Evolutionary conservation across 2,888 invertebrate species (phyloP).

Genomic region (Chaitophorus viminalis): DNA sequence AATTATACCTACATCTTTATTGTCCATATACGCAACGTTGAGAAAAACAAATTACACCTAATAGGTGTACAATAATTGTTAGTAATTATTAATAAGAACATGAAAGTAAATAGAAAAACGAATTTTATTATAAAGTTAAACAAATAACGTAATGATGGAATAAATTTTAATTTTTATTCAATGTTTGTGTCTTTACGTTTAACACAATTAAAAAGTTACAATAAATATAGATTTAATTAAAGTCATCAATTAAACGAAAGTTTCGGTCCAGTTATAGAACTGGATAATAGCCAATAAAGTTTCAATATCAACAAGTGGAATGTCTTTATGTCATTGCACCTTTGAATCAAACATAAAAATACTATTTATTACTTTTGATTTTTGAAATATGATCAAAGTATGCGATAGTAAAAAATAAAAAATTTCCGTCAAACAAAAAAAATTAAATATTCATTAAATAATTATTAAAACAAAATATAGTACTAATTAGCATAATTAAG

Average conservation of each 20-base stretch:
- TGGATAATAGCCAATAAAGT: constrained; percentile 30
- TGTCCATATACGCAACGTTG: too few relatives aligned
- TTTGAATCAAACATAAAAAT: constrained; percentile 3
- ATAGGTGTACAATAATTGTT: neutral
- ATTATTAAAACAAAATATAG: neutral
- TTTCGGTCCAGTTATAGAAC: neutral
- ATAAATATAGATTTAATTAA: neutral
- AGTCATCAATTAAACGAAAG: neutral
- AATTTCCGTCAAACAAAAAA: neutral
- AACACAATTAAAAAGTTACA: neutral
- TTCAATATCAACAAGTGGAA: constrained; percentile 42
- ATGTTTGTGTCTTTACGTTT: neutral
- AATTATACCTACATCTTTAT: neutral
- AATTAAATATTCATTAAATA: neutral
- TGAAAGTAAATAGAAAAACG: neutral
- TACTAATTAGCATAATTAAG: neutral
- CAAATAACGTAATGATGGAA: neutral
- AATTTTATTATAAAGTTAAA: too few relatives aligned
- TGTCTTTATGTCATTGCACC: neutral
- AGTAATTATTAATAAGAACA: neutral
- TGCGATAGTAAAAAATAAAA: neutral
- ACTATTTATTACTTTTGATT: constrained; percentile 1
- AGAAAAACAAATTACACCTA: neutral
- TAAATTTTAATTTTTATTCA: neutral
- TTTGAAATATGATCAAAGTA: neutral